Evolutionary conservation across 2,113 vertebrate genomes (phyloP).

Genomic region (Manacus vitellinus): DNA sequence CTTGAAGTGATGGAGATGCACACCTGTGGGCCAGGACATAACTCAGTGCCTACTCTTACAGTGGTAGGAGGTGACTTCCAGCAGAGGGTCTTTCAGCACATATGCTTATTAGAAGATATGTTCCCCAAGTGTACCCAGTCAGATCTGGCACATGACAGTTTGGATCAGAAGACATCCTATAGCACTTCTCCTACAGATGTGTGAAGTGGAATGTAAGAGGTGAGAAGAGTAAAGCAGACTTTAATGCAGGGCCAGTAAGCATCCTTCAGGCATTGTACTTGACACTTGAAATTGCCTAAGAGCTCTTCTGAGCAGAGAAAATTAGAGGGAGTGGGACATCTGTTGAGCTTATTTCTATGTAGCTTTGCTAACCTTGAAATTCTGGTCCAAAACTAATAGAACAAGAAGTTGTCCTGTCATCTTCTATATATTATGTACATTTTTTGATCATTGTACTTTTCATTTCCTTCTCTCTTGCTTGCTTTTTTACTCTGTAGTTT

Average conservation of each 20-base stretch:
- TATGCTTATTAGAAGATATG: neutral
- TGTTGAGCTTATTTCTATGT: neutral
- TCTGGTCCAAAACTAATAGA: neutral
- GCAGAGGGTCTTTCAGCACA: neutral
- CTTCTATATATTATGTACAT: neutral
- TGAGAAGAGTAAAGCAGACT: neutral
- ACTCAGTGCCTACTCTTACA: neutral
- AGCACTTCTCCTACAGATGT: neutral
- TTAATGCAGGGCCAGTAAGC: neutral
- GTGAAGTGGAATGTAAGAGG: neutral
- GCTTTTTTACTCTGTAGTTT: neutral
- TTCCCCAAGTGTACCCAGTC: neutral
- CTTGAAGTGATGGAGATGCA: neutral
- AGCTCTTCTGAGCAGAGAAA: neutral
- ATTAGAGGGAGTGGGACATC: neutral
- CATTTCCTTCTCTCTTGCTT: neutral
- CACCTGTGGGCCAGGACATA: neutral
- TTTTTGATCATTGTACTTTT: neutral
- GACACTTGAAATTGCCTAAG: neutral
- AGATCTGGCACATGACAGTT: accelerated
- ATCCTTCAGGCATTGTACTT: neutral
- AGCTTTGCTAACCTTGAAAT: neutral
- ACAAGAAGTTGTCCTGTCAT: neutral
- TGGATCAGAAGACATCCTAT: neutral
- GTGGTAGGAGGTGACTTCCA: neutral